phyloP scores from a whole-genome alignment of 2,797 vertebrate species.

The Spinibarbus caldwelli region DNA sequence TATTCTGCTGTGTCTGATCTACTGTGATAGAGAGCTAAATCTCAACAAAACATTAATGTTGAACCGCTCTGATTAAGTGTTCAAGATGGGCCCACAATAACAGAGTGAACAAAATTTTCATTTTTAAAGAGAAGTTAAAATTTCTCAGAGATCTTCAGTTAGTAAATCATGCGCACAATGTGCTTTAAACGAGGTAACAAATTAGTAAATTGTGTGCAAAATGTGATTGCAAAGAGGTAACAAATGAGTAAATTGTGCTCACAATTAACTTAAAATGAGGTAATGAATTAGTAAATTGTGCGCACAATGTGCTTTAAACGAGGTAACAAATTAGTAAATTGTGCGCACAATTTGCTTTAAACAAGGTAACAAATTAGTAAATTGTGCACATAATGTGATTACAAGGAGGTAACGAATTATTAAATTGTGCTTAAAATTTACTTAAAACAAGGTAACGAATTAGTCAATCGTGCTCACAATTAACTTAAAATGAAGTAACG shows the following conservation, averaged over 20 bases:
- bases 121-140: too few species aligned
- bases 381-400: too few species aligned
- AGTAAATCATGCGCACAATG: too few species aligned
- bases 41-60: not conserved
- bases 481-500: too few species aligned
- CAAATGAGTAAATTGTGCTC: too few species aligned
- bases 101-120: not conserved
- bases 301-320: not conserved
- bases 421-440: too few species aligned
- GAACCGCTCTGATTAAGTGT: not conserved
- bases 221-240: too few species aligned
- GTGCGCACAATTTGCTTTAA: not conserved
- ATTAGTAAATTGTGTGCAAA: too few species aligned
- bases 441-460: not conserved
- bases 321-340: not conserved
- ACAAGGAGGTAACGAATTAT: not conserved
- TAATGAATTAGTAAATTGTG: not conserved
- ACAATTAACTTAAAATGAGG: not conserved
- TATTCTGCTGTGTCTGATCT: constrained; percentile 1
- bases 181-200: too few species aligned
- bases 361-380: too few species aligned
- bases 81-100: not conserved
- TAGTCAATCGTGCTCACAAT: too few species aligned
- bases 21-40: constrained; percentile 22
- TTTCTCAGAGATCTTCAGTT: not conserved